Conservation (phyloP, 2,113 vertebrate genomes). For the Orycteropus afer region DNA sequence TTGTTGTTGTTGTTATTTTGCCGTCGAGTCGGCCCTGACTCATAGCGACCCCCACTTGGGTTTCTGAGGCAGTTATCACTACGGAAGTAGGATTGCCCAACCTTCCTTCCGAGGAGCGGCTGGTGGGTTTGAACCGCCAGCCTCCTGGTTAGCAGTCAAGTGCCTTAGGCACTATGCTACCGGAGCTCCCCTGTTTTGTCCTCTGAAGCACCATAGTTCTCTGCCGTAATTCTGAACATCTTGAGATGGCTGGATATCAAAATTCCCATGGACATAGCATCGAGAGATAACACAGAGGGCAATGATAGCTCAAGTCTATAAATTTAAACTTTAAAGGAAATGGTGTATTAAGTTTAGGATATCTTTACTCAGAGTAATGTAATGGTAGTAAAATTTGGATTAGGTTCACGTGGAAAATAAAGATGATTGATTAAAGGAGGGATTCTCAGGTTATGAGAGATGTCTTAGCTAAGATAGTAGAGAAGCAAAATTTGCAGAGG, state of each 20-base stretch:
- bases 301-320: background rate
- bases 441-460: background rate
- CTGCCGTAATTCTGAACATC: background rate
- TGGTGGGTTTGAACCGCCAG: too few species aligned
- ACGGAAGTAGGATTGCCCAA: too few species aligned
- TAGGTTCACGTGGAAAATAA: background rate
- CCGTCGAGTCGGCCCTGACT: too few species aligned
- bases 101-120: too few species aligned
- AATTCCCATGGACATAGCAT: background rate
- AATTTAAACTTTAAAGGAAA: background rate
- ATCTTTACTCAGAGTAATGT: background rate
- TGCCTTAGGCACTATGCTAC: too few species aligned
- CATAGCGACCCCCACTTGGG: too few species aligned
- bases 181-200: too few species aligned
- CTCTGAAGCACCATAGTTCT: background rate
- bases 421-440: background rate
- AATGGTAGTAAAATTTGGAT: background rate
- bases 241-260: background rate
- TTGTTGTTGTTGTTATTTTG: too few species aligned
- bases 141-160: too few species aligned
- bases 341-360: background rate
- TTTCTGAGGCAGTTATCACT: too few species aligned
- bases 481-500: background rate
- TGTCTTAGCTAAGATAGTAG: background rate
- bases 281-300: background rate